phyloP scores from a whole-genome alignment of 2,888 invertebrate genomes.

The Imbricaverruca yamaguchii region DNA sequence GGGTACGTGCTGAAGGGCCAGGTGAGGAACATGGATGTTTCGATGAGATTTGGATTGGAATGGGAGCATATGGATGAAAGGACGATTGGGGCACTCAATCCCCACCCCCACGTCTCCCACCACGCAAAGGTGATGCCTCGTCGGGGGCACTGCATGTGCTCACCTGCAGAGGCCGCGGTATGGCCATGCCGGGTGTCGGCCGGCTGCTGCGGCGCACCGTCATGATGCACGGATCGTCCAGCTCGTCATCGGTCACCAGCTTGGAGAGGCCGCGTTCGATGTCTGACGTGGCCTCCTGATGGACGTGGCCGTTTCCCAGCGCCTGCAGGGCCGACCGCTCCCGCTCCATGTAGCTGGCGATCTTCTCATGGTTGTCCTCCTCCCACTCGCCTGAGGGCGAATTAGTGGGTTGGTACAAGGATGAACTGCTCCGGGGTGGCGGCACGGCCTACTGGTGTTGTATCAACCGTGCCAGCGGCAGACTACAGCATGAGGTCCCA shows the following conservation, averaged over 20 bases:
- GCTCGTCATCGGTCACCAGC: slow-evolving; percentile 20
- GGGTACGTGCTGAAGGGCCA: too few species aligned
- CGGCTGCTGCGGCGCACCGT: slow-evolving; percentile 11
- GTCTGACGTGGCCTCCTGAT: neutral
- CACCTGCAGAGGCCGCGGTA: neutral
- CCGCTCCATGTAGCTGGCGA: slow-evolving; percentile 53
- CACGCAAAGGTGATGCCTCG: too few species aligned
- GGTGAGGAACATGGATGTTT: too few species aligned
- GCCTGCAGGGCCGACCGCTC: neutral
- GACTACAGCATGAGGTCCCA: too few species aligned
- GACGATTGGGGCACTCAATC: too few species aligned
- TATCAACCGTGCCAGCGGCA: too few species aligned
- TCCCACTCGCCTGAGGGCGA: slow-evolving; percentile 57
- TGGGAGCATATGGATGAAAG: too few species aligned
- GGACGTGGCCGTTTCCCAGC: neutral
- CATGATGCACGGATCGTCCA: slow-evolving; percentile 16
- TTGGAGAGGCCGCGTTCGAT: neutral
- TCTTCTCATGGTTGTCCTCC: slow-evolving; percentile 57
- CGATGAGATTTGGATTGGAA: too few species aligned
- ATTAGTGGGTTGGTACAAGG: neutral
- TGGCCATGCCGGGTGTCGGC: neutral
- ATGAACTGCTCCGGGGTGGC: neutral
- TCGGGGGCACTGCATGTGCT: neutral
- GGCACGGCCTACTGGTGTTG: neutral
- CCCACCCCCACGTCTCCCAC: too few species aligned